A percentile compares a stretch with the other conserved stretches of the same genome.
Conservation (phyloP, 2,797 vertebrate species). For the Vespertilio murinus region DNA sequence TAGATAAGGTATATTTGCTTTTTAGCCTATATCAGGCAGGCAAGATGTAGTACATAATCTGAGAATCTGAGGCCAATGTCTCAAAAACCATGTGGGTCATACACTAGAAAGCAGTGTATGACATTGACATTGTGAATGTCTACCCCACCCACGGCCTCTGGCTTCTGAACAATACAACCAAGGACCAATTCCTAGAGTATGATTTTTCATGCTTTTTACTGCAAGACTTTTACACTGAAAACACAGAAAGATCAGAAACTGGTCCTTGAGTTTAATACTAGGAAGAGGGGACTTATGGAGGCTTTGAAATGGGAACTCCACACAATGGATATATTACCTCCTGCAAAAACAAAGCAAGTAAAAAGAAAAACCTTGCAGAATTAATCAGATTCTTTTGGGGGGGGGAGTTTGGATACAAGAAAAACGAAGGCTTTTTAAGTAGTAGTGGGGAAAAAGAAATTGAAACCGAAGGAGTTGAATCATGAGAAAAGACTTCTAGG, state of each 20-base stretch:
- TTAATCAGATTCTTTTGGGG: not conserved
- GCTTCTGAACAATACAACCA: not conserved
- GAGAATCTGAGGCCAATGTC: not conserved
- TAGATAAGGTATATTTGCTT: not conserved
- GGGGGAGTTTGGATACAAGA: not conserved
- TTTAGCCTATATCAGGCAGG: not conserved
- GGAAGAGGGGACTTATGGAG: not conserved
- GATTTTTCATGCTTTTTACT: not conserved
- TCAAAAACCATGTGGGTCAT: not conserved
- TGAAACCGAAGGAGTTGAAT: not conserved
- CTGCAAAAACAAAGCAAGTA: not conserved
- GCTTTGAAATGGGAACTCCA: not conserved
- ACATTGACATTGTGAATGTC: not conserved
- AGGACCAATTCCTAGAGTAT: not conserved
- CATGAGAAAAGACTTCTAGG: not conserved
- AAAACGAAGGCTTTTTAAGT: not conserved
- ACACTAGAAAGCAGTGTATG: not conserved
- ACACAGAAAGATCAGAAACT: not conserved
- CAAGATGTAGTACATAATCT: not conserved
- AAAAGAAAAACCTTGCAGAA: not conserved
- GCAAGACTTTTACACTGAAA: not conserved
- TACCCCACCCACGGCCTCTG: not conserved
- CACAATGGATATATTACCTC: not conserved
- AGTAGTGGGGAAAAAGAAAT: not conserved
- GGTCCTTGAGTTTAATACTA: not conserved